Percentiles rank a stretch among this genome's conserved stretches.
phyloP scores from a whole-genome alignment of 2,113 vertebrate genomes.

The Brevimyrus niger region DNA sequence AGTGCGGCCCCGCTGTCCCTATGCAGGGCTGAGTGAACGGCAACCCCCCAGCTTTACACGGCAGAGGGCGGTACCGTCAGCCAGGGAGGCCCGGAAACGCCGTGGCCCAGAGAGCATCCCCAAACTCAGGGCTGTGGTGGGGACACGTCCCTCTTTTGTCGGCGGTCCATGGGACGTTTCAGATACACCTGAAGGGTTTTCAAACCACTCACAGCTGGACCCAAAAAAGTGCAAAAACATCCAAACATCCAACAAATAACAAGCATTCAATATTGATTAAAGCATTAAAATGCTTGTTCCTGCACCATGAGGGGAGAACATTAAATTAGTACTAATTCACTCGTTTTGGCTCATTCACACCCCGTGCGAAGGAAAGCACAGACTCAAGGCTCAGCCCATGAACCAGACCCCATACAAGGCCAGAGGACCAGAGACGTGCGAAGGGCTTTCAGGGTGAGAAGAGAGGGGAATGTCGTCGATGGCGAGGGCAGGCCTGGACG shows the following conservation, averaged over 20 bases:
- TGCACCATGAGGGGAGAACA: background rate
- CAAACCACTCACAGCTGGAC: background rate
- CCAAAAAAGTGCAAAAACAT: background rate
- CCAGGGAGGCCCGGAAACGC: background rate
- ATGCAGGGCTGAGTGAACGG: slow-evolving; percentile 1
- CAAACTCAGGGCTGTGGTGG: background rate
- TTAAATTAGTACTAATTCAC: background rate
- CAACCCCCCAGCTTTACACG: background rate
- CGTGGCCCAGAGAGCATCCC: background rate
- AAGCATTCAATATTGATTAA: background rate
- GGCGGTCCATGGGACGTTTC: background rate
- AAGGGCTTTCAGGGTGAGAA: background rate
- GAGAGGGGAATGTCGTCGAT: background rate
- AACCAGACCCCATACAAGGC: background rate
- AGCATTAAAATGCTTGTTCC: background rate
- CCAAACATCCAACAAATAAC: background rate
- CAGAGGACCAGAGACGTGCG: background rate
- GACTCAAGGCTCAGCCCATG: background rate
- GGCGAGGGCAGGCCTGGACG: background rate
- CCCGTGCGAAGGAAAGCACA: background rate
- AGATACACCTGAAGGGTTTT: background rate
- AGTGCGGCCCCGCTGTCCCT: background rate
- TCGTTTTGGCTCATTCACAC: background rate
- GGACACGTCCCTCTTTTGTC: background rate
- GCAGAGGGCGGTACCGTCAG: background rate